phyloP scores from a whole-genome alignment of 2,797 vertebrate genomes.

The Melopsittacus undulatus region DNA sequence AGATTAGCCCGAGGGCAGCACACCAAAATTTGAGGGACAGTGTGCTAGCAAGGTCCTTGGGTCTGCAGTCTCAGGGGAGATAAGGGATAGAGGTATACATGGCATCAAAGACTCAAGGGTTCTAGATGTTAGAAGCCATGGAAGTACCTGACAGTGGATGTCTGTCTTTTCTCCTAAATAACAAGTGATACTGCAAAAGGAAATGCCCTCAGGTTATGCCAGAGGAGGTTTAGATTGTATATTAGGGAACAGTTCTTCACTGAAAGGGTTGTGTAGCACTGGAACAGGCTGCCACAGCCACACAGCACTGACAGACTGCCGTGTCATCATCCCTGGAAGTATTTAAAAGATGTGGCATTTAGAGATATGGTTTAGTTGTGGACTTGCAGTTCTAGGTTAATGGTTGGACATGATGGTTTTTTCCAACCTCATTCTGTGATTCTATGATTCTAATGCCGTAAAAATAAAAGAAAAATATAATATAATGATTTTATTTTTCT shows the following conservation, averaged over 20 bases:
- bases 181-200: not conserved
- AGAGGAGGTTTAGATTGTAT: not conserved
- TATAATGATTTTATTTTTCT: not conserved
- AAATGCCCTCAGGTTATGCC: not conserved
- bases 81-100: rapidly evolving
- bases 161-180: not conserved
- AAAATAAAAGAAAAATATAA: not conserved
- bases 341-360: not conserved
- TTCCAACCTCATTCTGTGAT: not conserved
- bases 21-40: too few species aligned
- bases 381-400: not conserved
- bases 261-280: not conserved
- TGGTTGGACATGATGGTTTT: not conserved
- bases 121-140: not conserved
- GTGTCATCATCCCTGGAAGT: not conserved
- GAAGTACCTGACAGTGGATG: not conserved
- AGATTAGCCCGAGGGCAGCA: too few species aligned
- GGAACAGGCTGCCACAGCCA: not conserved
- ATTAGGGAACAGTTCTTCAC: not conserved
- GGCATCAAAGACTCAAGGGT: not conserved
- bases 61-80: not conserved
- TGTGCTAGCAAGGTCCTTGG: too few species aligned
- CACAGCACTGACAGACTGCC: not conserved
- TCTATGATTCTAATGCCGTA: not conserved
- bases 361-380: not conserved